These are phyloP conservation scores for Graphium colonna DNA, from an alignment of 2,888 invertebrate genomes.

Conservation along the genomic window DNA sequence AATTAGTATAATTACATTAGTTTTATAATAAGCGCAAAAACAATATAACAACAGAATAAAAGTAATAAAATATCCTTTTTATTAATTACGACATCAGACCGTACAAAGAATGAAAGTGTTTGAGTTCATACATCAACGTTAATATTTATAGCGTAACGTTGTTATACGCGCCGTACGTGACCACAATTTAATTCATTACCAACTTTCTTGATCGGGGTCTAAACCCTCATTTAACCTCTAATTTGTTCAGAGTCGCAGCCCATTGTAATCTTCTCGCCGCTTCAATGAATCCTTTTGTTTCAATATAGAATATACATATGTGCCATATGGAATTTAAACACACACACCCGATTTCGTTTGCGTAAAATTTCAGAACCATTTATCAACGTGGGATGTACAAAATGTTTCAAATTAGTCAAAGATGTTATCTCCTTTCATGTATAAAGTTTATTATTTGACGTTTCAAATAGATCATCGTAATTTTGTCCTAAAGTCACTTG, in stretches of 20 bases:
- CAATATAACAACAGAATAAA: background rate
- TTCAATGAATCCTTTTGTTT: constrained; percentile 10
- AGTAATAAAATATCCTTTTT: background rate
- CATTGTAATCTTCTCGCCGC: constrained; percentile 11
- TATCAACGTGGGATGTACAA: too few species aligned
- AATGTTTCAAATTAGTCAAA: too few species aligned
- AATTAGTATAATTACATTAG: too few species aligned
- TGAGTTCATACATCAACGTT: constrained; percentile 34
- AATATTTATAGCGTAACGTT: constrained; percentile 34
- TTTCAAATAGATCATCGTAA: too few species aligned
- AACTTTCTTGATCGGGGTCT: constrained; percentile 40
- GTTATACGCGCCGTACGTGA: constrained; percentile 33
- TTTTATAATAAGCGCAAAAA: too few species aligned
- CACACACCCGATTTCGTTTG: too few species aligned
- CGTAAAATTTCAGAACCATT: too few species aligned
- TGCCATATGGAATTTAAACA: too few species aligned
- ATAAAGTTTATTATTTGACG: too few species aligned
- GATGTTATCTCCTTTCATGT: too few species aligned
- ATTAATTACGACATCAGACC: background rate
- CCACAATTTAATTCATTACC: constrained; percentile 49
- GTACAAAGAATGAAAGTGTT: constrained; percentile 14
- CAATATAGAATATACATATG: background rate
- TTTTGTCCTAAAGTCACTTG: too few species aligned
- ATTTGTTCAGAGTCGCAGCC: constrained; percentile 17
- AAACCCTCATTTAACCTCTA: constrained; percentile 34